Base-by-base conservation (phyloP, 2,113 vertebrate species). In the Vulpes lagopus region DNA sequence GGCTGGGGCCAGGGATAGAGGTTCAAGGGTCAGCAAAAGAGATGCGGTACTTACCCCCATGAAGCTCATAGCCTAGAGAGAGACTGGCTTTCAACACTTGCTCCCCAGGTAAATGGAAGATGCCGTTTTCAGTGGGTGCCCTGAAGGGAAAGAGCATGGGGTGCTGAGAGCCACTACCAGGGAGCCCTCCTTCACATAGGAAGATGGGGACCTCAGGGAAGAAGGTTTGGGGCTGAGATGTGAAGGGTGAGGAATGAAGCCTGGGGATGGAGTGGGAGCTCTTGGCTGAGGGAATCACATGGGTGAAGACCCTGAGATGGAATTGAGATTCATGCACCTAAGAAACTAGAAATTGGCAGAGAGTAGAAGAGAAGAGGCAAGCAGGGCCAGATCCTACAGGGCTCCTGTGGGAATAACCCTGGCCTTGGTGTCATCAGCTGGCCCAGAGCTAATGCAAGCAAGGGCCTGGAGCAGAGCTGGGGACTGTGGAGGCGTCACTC, bases 401-500 rank as follows among this genome's bases (percentile, higher is more conserved):
- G 57, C 11, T 65, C 84, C 67, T 12, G 0, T 17, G 53, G 73
- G 20, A 67, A 0, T 16, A 38, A 23, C 38, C 15, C 6, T 59
- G 62, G 11, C 16, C 35, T 35, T 62, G 62, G 10, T 7, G 3
- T 83, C 17, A 3, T 27, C 30, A 51, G 60, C n/a, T 71, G 71
- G 53, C n/a, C 60, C 3, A 1, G 74, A 15, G 49, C 32, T 38
- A 30, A 8, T 1, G 17, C 32, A 53, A 60, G 51, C 6, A 11
- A 23, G 67, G 71, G 10, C 27, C 22, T 25, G 17, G 53, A 32
- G 20, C 59, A 27, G 60, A 38, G 57, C 53, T 78, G 0, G 0
- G 35, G 43, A n/a, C 17, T 3, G 1, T 32, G 43, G 17, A 53
- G 23, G 67, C 0, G 2, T 20, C 35, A 9, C 4, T 2, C 12